These are phyloP conservation scores for Brachionus paranguensis DNA, from an alignment of 1,140 invertebrate genomes.

Conservation along the genomic window DNA sequence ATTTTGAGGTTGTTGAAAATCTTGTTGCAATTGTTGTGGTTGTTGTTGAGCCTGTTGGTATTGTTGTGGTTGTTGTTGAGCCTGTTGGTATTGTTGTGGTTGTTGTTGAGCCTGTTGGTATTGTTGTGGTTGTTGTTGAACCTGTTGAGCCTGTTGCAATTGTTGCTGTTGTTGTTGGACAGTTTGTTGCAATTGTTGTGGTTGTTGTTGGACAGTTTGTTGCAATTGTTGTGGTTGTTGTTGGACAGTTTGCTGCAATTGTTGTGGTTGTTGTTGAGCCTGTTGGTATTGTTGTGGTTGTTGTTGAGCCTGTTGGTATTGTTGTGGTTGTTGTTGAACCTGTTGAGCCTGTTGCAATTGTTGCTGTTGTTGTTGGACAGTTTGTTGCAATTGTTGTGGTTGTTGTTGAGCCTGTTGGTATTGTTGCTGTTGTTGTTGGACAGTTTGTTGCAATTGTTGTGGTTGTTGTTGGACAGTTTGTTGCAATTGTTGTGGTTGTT, in stretches of 20 bases:
- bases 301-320: not conserved
- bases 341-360: not conserved
- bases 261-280: not conserved
- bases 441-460: not conserved
- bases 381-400: not conserved
- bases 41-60: not conserved
- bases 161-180: not conserved
- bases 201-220: not conserved
- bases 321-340: not conserved
- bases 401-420: not conserved
- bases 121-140: not conserved
- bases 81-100: not conserved
- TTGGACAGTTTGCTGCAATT: not conserved
- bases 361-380: not conserved
- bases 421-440: not conserved
- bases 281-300: not conserved
- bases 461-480: not conserved
- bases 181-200: not conserved
- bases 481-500: slow-evolving; percentile 6
- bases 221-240: not conserved
- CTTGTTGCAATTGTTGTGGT: not conserved
- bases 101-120: not conserved
- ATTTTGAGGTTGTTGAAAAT: not conserved
- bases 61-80: not conserved
- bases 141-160: not conserved